Base-by-base conservation (phyloP, 2,113 vertebrate genomes). In the Notarius lentiginosus region DNA sequence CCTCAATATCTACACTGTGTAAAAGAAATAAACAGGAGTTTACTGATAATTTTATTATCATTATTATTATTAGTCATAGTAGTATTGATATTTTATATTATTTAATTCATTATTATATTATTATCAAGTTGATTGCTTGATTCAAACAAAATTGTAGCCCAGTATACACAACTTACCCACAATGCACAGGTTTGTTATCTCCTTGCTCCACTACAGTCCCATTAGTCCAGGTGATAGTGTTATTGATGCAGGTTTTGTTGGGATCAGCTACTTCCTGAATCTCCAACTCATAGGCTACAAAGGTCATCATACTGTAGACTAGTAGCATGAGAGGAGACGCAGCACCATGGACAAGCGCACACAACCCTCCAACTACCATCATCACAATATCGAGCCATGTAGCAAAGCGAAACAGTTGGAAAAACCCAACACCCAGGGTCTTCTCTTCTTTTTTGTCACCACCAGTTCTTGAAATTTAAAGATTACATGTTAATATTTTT, bases 391-490 rank as follows among this genome's bases (percentile, higher is more conserved):
- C 95, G 72, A 87, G 90, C 56, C 91, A 90, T 27, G 92, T 95
- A 65, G 95, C 93, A 89, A 95, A 96, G 7, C 91, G 93, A 85
- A 94, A 96, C 95, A 96, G 89, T 49, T 95, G 91, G 92, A 95
- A 95, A 90, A 93, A 96, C 89, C 95, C 94, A 87, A 96, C 85
- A 56, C 86, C 89, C 18, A 91, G 85, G 1, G 49, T n/a, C 4
- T 92, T 93, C 80, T 92, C 88, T 68, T 93, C 91, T 84, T 93
- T 91, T 87, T 93, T 91, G 53, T 91, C 82, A 63, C 82, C 60
- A 83, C 92, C 27, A 34, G 76, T 53, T 85, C 90, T 88, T 76
- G 9, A 86, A 81, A 87, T 49, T 20, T 34, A 30, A 49, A 79
- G 22, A 83, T 53, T 30, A 55, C 3, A 68, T 17, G 49, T 66